These are phyloP conservation scores for Drosophila tani DNA, from an alignment of 1,140 invertebrate species.

Conservation along the genomic window DNA sequence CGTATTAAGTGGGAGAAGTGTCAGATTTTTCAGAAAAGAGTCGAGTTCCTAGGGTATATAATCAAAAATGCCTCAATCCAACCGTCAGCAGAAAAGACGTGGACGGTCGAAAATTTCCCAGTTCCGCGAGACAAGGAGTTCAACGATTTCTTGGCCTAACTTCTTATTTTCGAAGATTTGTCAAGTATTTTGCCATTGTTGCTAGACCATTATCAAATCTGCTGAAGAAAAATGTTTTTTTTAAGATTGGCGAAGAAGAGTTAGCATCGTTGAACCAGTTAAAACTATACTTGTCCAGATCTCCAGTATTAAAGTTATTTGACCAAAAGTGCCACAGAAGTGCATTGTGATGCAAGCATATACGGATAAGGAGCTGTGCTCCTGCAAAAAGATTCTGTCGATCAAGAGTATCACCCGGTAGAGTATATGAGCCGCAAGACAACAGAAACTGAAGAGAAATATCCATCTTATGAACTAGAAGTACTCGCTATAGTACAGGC, in stretches of 20 bases:
- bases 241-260: too few relatives aligned
- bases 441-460: background rate
- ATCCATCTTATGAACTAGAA: background rate
- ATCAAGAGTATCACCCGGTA: background rate
- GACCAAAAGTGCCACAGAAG: too few relatives aligned
- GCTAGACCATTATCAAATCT: background rate
- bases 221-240: too few relatives aligned
- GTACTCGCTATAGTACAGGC: too few relatives aligned
- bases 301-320: too few relatives aligned
- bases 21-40: background rate
- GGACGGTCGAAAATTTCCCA: background rate
- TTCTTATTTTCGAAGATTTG: background rate
- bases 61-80: background rate
- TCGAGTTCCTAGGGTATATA: background rate
- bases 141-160: background rate
- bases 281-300: too few relatives aligned
- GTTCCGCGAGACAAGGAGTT: background rate
- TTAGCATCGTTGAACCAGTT: too few relatives aligned
- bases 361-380: too few relatives aligned
- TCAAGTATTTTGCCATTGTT: background rate
- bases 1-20: background rate
- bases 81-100: background rate
- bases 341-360: too few relatives aligned
- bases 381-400: too few relatives aligned
- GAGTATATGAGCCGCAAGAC: background rate